phyloP scores from a whole-genome alignment of 1,140 invertebrate genomes.

The Cyclina sinensis region DNA sequence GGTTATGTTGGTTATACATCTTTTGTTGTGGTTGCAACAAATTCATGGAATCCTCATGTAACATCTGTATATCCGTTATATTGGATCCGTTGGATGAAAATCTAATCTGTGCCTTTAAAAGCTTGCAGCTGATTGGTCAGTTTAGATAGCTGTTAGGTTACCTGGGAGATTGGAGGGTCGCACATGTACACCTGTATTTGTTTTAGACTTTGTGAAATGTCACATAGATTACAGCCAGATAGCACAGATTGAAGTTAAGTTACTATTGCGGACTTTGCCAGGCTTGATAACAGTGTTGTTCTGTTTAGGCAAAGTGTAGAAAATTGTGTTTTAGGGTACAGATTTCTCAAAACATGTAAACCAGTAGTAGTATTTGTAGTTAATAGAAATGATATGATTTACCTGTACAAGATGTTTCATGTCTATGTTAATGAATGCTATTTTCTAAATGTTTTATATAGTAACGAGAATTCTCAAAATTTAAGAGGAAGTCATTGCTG shows the following conservation, averaged over 20 bases:
- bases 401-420: no score
- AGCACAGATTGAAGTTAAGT: constrained; percentile 65
- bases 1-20: not conserved
- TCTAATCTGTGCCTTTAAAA: constrained; percentile 44
- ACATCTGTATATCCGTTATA: constrained; percentile 56
- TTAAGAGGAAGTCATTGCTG: no score
- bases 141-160: constrained; percentile 47
- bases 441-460: no score
- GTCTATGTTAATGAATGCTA: no score
- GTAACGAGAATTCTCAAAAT: no score
- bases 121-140: constrained; percentile 37
- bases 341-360: no score
- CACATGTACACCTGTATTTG: constrained; percentile 67
- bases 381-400: no score
- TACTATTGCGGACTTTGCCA: constrained; percentile 53
- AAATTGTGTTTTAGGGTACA: not conserved
- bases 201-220: constrained; percentile 65
- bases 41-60: constrained; percentile 31
- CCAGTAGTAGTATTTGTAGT: no score
- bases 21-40: not conserved
- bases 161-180: constrained; percentile 45
- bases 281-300: constrained; percentile 11
- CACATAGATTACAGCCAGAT: constrained; percentile 63
- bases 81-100: constrained; percentile 49
- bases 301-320: not conserved